Conservation (phyloP, 2,113 vertebrate species). For the Mormyrus lacerda region DNA sequence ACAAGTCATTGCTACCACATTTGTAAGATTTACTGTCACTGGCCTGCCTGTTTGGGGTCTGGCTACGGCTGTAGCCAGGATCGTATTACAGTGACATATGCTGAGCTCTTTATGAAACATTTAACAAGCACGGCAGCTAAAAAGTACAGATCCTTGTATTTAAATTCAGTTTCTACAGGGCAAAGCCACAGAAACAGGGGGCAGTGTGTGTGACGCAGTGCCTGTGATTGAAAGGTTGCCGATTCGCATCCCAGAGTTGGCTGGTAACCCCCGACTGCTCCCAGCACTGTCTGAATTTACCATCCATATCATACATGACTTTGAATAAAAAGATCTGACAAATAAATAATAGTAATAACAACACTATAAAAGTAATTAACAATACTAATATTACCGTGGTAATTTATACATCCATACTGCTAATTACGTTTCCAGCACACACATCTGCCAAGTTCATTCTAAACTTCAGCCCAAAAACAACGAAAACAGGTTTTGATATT, state of each 20-base stretch:
- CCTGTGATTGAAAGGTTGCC: neutral
- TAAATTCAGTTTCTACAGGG: neutral
- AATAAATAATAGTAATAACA: neutral
- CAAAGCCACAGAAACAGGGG: neutral
- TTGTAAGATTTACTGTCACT: neutral
- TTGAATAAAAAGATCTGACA: neutral
- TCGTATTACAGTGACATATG: neutral
- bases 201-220: neutral
- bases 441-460: neutral
- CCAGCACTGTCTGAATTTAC: neutral
- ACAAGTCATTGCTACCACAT: neutral
- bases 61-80: neutral
- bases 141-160: neutral
- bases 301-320: neutral
- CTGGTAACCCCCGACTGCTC: neutral
- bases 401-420: neutral
- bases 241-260: neutral
- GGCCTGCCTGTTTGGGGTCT: neutral
- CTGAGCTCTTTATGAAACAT: neutral
- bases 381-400: neutral
- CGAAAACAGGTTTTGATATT: neutral
- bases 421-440: neutral
- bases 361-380: neutral
- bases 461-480: neutral
- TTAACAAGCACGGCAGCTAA: neutral